Evolutionary conservation across 2,113 vertebrate species (phyloP), one percentile per base, ranked within the genome.

Genomic region (Ploceus nigricollis): DNA sequence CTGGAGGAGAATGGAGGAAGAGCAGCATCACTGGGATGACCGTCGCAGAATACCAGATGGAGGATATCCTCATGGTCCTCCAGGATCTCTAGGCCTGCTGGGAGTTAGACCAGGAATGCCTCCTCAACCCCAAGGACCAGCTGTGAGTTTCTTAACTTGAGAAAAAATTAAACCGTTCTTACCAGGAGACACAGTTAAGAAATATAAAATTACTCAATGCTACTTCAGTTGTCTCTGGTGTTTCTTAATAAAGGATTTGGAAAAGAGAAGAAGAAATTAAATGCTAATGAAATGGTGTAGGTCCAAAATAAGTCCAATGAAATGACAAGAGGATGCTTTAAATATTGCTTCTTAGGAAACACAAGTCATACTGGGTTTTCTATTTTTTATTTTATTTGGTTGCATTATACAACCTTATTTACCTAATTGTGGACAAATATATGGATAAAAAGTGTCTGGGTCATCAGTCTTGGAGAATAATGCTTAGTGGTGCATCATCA

Each of bases 11-110:
- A 98, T 99, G 98, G 99, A 99, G 82, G 99, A 99, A 93, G 99
- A 99, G 42, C 99, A 99, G 25, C 99, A 99, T 78, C 99, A 99
- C 93, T 99, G 99, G 99, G 99, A 99, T 50, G 99, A 99, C 10
- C 98, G 99, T 5, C 99, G 99, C 19, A 98, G 99, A 82, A 97
- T 99, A 89, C 98, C 99, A 14, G 99, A 99, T 39, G 99, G 99
- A 63, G 98, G 98, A 24, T 99, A 99, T 96, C 99, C 98, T 69
- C 99, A 98, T 81, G 99, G 99, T 17, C 99, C 99, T 75, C 99
- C 98, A 9, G 99, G 99, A 23, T 99, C 99, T 13, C 97, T 99
- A 13, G 99, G 99, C 56, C 97, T 99, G 11, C 97, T 99, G 28
- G 99, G 99, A 57, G 99, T 99, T 65, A 98, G 99, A 75, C 99